Percentiles rank a stretch among this genome's conserved stretches.
phyloP scores from a whole-genome alignment of 1,140 invertebrate genomes.

The Odontomachus brunneus region DNA sequence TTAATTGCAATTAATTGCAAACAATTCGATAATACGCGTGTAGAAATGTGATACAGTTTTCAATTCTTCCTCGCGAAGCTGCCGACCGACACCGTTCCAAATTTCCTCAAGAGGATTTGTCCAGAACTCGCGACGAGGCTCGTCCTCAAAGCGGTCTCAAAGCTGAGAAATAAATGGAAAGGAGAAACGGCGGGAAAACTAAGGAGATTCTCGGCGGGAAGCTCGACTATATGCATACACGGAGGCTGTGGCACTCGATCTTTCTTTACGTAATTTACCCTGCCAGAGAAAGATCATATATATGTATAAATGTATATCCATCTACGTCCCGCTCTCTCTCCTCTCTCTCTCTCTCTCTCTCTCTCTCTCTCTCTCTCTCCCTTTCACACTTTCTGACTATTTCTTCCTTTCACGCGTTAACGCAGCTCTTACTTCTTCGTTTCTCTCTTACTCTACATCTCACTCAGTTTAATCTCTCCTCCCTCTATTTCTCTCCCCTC shows the following conservation, averaged over 20 bases:
- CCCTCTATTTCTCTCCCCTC: background rate
- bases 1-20: background rate
- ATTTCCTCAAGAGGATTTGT: slow-evolving; percentile 27
- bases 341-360: slow-evolving; percentile 11
- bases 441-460: slow-evolving; percentile 1
- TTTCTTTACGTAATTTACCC: slow-evolving; percentile 50
- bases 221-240: slow-evolving; percentile 48
- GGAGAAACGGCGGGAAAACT: slow-evolving; percentile 60
- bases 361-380: slow-evolving; percentile 11
- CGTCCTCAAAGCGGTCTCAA: slow-evolving; percentile 4
- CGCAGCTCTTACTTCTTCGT: slow-evolving; percentile 8
- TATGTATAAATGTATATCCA: slow-evolving; percentile 46
- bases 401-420: slow-evolving; percentile 12
- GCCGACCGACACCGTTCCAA: slow-evolving; percentile 29
- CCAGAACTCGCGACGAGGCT: slow-evolving; percentile 8
- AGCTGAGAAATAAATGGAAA: slow-evolving; percentile 56
- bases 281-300: slow-evolving; percentile 52
- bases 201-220: slow-evolving; percentile 53
- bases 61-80: background rate
- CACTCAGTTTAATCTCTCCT: slow-evolving; percentile 2
- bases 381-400: background rate
- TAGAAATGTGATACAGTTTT: background rate
- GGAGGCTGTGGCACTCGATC: slow-evolving; percentile 54
- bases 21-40: background rate
- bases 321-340: slow-evolving; percentile 23